Base-by-base conservation (phyloP, 2,888 invertebrate genomes). In the Phyllotreta striolata region DNA sequence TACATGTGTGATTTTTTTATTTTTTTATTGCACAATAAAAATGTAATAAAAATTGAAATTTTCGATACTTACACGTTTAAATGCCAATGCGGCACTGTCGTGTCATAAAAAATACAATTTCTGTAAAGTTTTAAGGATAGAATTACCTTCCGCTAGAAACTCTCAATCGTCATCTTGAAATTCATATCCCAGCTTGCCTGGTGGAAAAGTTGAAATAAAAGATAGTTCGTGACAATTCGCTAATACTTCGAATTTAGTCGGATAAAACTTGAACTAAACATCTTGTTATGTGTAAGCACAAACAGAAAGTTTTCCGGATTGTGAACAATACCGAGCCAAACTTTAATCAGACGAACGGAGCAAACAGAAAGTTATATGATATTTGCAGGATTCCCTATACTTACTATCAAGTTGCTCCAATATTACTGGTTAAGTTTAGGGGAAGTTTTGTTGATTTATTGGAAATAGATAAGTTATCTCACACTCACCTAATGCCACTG, bases 211-310 rank as follows among this genome's bases (percentile, higher is more conserved):
- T 14, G 52, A 54, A 60, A 60, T 54, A 54, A 44, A 60, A 60
- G 60, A 60, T 60, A 55, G 55, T 59, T 55, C 63, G 63, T 63
- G 63, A 58, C 63, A 54, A 55, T 59, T 59, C 38, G 40, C 44
- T 59, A 55, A 63, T 63, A 63, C 63, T 55, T 14, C 41, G 63
- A 58, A 63, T 59, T 59, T 54, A 46, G 60, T 46, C 37, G 59
- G 63, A 63, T 59, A 59, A 58, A 59, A 59, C 55, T 55, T 43
- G 13, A 58, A 59, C 59, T 37, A 39, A 63, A 63, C 63, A 55
- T 63, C 63, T 63, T 63, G 59, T 63, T 63, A 49, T 46, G 49
- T 59, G 59, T 40, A 41, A 63, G 63, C 55, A 24, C 63, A 59
- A 59, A 58, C 63, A 59, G 14, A 56, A 55, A 59, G 55, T 63